Evolutionary conservation across 2,797 vertebrate genomes (phyloP), one percentile per base, ranked within the genome.

Genomic region (Sebastes minor): DNA sequence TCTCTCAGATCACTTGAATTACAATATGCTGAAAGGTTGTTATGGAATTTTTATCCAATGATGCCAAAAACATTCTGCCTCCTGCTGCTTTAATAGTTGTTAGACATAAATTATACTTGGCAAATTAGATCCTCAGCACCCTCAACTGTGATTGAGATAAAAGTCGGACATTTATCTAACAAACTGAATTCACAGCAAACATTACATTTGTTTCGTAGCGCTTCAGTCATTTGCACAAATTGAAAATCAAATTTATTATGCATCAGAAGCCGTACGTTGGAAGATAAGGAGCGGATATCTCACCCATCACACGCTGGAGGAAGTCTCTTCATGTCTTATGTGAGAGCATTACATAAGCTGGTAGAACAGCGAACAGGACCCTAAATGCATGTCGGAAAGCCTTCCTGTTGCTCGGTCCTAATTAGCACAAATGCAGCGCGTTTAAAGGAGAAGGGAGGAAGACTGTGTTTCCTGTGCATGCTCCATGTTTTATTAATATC

Each of bases 401-500:
- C 69, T 87, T 85, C 68, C 61, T 79, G 73, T 68, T 90, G 83
- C 90, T 86, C 78, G 66, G 52, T 73, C 84, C 88, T 92, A 90
- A 95, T 94, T 93, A 93, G 78, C 71, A 84, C 70, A 89, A 91
- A 93, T 90, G 85, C 49, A 59, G 49, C 53, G 42, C 61, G 78
- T 91, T 92, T 83, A 90, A 78, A 74, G 4, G 18, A 42, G 23
- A 30, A 35, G 2, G 42, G 55, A 32, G 62, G 72, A 84, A 70
- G 67, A 80, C 30, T 57, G 81, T 13, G 32, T 86, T 91, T 91
- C 82, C 85, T 78, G 76, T 82, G 75, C 63, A 71, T 12, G 5
- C 61, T n/a, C 11, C 25, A 82, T 92, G 82, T 91, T 93, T 93
- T 91, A 92, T 92, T 93, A 77, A 94, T 93, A 75, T 86, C 46